These are phyloP conservation scores for Pseudococcus longispinus DNA, from an alignment of 2,888 invertebrate species.

Conservation along the genomic window DNA sequence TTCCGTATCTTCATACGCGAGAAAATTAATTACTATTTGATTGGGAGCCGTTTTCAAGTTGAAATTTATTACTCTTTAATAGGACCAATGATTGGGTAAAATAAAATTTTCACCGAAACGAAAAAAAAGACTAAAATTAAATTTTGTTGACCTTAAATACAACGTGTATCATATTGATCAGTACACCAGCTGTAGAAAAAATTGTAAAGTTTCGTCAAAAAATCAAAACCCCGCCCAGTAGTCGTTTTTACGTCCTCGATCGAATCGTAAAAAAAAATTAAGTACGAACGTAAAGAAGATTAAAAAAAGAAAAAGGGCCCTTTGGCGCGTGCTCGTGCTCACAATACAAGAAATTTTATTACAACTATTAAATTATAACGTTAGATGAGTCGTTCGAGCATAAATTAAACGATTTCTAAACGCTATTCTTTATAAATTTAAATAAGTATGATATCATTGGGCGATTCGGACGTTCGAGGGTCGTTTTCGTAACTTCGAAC, in stretches of 20 bases:
- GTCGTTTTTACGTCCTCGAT: neutral
- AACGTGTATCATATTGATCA: neutral
- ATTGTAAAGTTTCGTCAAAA: neutral
- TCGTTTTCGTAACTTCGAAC: neutral
- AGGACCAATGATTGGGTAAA: neutral
- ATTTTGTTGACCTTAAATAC: neutral
- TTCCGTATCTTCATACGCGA: neutral
- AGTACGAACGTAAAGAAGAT: neutral
- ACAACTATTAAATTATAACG: slow-evolving; percentile 3
- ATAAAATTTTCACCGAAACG: neutral
- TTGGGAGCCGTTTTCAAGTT: slow-evolving; percentile 28
- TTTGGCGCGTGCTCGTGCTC: neutral
- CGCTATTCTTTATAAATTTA: neutral
- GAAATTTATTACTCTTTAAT: slow-evolving; percentile 19
- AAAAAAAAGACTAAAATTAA: neutral
- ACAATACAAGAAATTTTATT: slow-evolving; percentile 6
- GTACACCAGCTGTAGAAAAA: neutral
- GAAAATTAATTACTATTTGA: slow-evolving; percentile 20
- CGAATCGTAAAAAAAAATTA: neutral
- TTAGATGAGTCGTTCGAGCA: slow-evolving; percentile 13
- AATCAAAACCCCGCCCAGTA: neutral
- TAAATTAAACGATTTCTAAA: slow-evolving; percentile 15
- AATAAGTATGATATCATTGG: slow-evolving; percentile 1
- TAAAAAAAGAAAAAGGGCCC: neutral
- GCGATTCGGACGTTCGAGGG: slow-evolving; percentile 1